Evolutionary conservation across 2,113 vertebrate genomes (phyloP), one percentile per base, ranked within the genome.

Genomic region (Indicator indicator): DNA sequence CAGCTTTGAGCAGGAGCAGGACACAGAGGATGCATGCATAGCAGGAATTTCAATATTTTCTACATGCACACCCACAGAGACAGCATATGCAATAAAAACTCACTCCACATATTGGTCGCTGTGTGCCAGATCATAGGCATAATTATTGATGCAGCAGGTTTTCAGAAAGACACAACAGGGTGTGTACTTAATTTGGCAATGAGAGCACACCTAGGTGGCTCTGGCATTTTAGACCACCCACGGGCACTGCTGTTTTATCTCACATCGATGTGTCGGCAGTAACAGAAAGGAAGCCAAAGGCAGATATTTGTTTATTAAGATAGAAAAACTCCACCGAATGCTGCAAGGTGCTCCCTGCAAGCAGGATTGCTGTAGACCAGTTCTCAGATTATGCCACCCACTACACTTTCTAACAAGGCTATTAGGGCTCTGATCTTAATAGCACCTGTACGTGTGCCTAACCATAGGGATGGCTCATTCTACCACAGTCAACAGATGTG

Each of bases 121-220:
- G 20, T 77, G 70, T 55, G 67, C 83, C 83, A 81, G 86, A 93
- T 54, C 82, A 91, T 23, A 88, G 82, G 74, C 83, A 78, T 94
- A 91, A 91, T 93, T 82, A 95, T 88, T 84, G 83, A 94, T 97
- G 90, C 86, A 91, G 86, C 88, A 88, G 77, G 83, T 95, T 95
- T 96, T 84, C 88, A 83, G 78, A 93, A 95, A 93, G 88, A 93
- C 83, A 95, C 80, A 95, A 83, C 79, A 95, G 93, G 89, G 93
- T 32, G 95, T 94, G 91, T 78, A 30, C 90, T 42, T 83, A 36
- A 86, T 95, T 94, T 93, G 93, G 90, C 81, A 94, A 90, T 90
- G 50, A 70, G 79, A 90, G 85, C 87, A 96, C 86, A 75, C 91
- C 75, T 95, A 78, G 94, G 65, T 12, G 38, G 93, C 83, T 84